These are phyloP conservation scores for Trachemys scripta DNA, from an alignment of 2,113 vertebrate genomes.

Conservation along the genomic window DNA sequence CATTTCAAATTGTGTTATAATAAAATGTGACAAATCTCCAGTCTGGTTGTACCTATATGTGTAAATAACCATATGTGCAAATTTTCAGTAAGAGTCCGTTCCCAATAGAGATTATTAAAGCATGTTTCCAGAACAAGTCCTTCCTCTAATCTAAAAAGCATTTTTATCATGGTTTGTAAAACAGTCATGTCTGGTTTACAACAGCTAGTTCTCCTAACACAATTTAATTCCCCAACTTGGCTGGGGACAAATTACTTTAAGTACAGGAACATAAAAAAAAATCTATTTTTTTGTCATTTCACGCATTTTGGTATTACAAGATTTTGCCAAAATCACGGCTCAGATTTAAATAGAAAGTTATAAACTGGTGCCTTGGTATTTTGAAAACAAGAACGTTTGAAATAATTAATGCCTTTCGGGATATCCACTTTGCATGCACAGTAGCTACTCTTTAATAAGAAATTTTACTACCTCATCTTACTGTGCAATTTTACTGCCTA, in stretches of 20 bases:
- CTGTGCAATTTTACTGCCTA: slow-evolving; percentile 58
- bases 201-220: not conserved
- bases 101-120: not conserved
- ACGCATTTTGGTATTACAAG: rapidly evolving
- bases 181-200: not conserved
- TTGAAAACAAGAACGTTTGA: slow-evolving; percentile 6
- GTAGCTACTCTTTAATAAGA: slow-evolving; percentile 45
- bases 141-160: not conserved
- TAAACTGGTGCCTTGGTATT: not conserved
- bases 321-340: not conserved
- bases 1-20: not conserved
- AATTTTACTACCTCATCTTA: slow-evolving; percentile 57
- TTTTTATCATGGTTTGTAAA: not conserved
- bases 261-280: not conserved
- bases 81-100: not conserved
- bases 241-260: not conserved
- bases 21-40: not conserved
- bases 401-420: slow-evolving; percentile 28
- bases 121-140: not conserved
- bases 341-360: not conserved
- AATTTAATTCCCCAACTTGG: not conserved
- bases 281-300: not conserved
- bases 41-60: not conserved
- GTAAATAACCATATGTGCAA: not conserved
- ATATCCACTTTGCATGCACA: slow-evolving; percentile 39